Conservation (phyloP, 2,888 invertebrate species). For the Habroteleia sp. region DNA sequence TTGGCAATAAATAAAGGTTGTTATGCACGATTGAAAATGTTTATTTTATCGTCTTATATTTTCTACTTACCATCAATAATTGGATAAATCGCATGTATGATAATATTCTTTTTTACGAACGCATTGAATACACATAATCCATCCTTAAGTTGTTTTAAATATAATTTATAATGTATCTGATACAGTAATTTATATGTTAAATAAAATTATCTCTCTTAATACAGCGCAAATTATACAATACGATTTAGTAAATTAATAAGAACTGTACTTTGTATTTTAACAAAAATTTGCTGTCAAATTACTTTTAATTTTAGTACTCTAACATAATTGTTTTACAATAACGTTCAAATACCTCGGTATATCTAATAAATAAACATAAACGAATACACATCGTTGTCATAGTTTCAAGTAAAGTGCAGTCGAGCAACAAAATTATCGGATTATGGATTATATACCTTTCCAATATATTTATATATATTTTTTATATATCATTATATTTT, state of each 20-base stretch:
- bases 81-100: slow-evolving; percentile 18
- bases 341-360: slow-evolving; percentile 11
- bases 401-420: background rate
- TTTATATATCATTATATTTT: slow-evolving; percentile 25
- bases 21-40: slow-evolving; percentile 34
- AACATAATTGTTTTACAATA: slow-evolving; percentile 10
- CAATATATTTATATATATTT: slow-evolving; percentile 11
- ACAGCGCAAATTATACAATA: slow-evolving; percentile 2
- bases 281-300: no score
- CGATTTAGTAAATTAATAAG: slow-evolving; percentile 20
- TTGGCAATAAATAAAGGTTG: no score
- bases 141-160: background rate
- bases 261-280: slow-evolving; percentile 17
- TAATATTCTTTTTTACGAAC: slow-evolving; percentile 7
- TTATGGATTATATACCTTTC: slow-evolving; percentile 9
- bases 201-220: no score
- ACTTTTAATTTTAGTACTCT: background rate
- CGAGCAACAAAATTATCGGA: background rate
- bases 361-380: background rate
- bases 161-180: no score
- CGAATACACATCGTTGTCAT: background rate
- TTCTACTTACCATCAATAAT: slow-evolving; percentile 23
- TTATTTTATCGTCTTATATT: slow-evolving; percentile 31
- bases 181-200: no score
- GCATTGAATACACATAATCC: slow-evolving; percentile 20